phyloP scores from a whole-genome alignment of 2,797 vertebrate species.

The Avahi laniger region DNA sequence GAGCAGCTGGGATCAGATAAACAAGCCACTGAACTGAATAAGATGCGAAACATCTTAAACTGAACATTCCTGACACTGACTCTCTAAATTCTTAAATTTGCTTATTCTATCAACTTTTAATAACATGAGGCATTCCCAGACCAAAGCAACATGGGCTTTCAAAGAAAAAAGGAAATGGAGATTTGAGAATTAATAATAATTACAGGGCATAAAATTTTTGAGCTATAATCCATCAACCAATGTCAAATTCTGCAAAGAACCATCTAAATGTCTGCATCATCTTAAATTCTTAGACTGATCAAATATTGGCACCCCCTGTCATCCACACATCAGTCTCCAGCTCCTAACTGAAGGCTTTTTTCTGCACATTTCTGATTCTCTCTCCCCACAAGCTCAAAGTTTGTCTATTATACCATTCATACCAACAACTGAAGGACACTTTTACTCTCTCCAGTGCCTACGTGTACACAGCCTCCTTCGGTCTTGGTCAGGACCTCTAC shows the following conservation, averaged over 20 bases:
- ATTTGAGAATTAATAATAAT: neutral
- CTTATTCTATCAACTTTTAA: neutral
- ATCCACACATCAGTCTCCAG: neutral
- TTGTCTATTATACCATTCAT: no score
- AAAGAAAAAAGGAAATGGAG: neutral
- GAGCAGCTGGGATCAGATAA: no score
- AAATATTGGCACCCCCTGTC: accelerated
- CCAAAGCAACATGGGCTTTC: neutral
- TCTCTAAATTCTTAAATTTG: neutral
- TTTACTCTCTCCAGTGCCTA: neutral
- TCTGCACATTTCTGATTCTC: neutral
- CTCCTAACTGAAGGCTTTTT: neutral
- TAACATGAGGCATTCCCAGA: neutral
- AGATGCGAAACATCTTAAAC: neutral
- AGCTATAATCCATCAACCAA: neutral
- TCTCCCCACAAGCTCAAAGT: neutral
- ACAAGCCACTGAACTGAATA: no score
- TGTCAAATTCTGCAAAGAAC: neutral
- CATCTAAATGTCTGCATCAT: neutral
- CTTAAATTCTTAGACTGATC: neutral
- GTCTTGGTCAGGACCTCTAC: neutral
- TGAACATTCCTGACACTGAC: neutral
- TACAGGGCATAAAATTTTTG: neutral
- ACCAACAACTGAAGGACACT: no score
- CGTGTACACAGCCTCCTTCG: neutral